Base-by-base conservation (phyloP, 2,888 invertebrate genomes). In the Cremastobaeus sp. region DNA sequence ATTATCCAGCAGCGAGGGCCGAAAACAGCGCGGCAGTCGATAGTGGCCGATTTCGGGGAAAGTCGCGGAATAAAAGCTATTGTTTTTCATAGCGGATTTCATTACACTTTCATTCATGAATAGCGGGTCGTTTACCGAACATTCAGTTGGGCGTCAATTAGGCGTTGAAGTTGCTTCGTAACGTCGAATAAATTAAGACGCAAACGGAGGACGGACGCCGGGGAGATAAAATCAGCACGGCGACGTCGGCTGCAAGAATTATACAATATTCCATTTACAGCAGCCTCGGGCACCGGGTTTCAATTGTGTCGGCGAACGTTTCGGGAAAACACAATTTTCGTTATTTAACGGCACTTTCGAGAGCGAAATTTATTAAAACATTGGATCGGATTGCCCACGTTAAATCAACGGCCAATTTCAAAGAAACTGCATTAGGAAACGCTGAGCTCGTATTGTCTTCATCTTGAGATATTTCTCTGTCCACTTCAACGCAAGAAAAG, bases 231-330 rank as follows among this genome's bases (percentile, higher is more conserved):
- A 41, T 45, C 43, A 20, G 20, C 30, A 18, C 12, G 12, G 4
- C 21, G 20, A n/a, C 8, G 20, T 43, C 32, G 20, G 32, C 12
- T 57, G 25, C 45, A 57, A 20, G 43, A 45, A 21, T 45, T 43
- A 45, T 34, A 34, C 45, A 45, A 57, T 34, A 57, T 57, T 45
- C 45, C 34, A 57, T 57, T 57, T 45, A 12, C 57, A 57, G 12
- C 21, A 45, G n/a, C 18, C 35, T 11, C 34, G 15, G 15, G 34
- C 21, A 45, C 45, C 41, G 32, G 28, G 32, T 45, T 57, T 57
- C 45, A 43, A 41, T 41, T 54, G 11, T 30, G 35, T 21, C 35
- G 35, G 8, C 11, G 39, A 43, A 39, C 20, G 32, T 43, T n/a
- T 55, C 43, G 20, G 30, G 30, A 43, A 34, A 41, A 55, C 32